These are phyloP conservation scores for Fundulus diaphanus DNA, from an alignment of 2,797 vertebrate genomes.

Conservation along the genomic window DNA sequence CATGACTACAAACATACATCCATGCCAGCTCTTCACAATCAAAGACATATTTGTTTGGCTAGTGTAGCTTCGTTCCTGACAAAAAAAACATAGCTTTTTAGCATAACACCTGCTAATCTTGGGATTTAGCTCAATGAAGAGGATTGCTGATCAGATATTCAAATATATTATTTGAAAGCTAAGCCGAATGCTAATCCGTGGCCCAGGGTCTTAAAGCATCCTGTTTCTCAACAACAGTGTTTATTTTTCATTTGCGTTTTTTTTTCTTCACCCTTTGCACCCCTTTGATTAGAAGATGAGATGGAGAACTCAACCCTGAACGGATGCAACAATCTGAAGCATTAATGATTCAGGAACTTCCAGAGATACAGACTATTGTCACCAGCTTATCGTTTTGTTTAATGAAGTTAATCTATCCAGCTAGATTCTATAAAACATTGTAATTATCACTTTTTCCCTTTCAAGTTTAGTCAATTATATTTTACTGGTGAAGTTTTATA, in stretches of 20 bases:
- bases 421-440: background rate
- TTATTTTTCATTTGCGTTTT: constrained; percentile 84
- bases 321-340: constrained; percentile 38
- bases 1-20: constrained; percentile 90
- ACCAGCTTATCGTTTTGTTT: background rate
- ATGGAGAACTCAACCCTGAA: background rate
- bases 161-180: constrained; percentile 91
- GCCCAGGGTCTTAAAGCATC: constrained; percentile 81
- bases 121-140: constrained; percentile 84
- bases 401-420: background rate
- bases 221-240: constrained; percentile 84
- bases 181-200: constrained; percentile 90
- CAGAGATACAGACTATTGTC: constrained; percentile 28
- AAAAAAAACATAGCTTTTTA: constrained; percentile 83
- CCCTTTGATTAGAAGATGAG: constrained; percentile 26
- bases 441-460: background rate
- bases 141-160: constrained; percentile 88
- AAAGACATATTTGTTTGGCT: constrained; percentile 97
- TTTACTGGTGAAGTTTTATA: background rate
- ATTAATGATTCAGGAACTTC: constrained; percentile 21
- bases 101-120: constrained; percentile 92
- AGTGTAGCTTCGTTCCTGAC: constrained; percentile 86
- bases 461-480: background rate
- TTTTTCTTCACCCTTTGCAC: constrained; percentile 40
- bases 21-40: constrained; percentile 87